These are phyloP conservation scores for Cisticola juncidis DNA, from an alignment of 2,113 vertebrate species.

Conservation along the genomic window DNA sequence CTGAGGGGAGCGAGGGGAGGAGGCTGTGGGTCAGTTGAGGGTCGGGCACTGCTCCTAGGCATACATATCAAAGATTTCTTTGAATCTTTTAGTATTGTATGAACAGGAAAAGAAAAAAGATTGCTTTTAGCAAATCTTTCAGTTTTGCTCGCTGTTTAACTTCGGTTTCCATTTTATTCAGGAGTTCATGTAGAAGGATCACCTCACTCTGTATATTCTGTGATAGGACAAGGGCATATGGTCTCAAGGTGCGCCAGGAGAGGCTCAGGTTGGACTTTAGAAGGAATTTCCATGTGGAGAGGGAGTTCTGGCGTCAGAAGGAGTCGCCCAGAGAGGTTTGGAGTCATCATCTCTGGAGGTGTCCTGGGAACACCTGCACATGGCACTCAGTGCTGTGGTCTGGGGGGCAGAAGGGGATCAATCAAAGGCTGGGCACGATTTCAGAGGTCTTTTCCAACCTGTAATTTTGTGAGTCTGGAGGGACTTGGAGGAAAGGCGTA, in stretches of 20 bases:
- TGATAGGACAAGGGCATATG: background rate
- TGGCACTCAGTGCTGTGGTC: background rate
- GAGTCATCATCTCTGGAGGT: background rate
- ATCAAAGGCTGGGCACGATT: too few relatives aligned
- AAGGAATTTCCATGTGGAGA: background rate
- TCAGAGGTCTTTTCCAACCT: background rate
- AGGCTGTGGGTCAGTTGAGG: accelerated
- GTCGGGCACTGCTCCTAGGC: accelerated
- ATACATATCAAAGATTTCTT: background rate
- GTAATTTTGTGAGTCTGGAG: background rate
- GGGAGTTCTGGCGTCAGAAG: too few relatives aligned
- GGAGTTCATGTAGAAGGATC: slow-evolving; percentile 15
- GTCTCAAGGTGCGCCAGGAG: background rate
- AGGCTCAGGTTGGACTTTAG: background rate
- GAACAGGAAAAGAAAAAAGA: background rate
- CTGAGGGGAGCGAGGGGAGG: accelerated
- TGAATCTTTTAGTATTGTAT: background rate
- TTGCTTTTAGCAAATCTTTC: slow-evolving; percentile 66
- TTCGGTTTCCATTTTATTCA: slow-evolving; percentile 65
- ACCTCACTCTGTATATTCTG: slow-evolving; percentile 50
- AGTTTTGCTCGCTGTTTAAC: slow-evolving; percentile 53
- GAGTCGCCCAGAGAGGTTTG: too few relatives aligned
- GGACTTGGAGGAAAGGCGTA: too few relatives aligned
- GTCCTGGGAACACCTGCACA: background rate
- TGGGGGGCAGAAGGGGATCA: background rate